These are phyloP conservation scores for Gambusia affinis DNA, from an alignment of 2,113 vertebrate genomes.

Conservation along the genomic window DNA sequence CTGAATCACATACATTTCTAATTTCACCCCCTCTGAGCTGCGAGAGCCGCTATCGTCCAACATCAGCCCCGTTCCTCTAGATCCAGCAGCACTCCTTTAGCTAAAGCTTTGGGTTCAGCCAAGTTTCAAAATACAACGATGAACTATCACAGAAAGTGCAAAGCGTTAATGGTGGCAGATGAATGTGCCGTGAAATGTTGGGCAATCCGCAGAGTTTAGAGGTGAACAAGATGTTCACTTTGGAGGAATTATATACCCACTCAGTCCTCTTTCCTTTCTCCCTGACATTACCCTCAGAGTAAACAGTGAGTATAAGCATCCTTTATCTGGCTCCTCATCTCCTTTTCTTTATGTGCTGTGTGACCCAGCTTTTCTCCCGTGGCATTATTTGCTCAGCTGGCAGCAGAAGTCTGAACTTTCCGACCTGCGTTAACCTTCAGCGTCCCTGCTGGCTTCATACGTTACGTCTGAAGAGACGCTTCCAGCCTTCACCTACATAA, in stretches of 20 bases:
- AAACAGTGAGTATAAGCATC: constrained; percentile 40
- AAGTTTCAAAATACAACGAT: constrained; percentile 13
- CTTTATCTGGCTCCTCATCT: constrained; percentile 35
- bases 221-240: neutral
- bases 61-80: constrained; percentile 13
- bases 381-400: constrained; percentile 78
- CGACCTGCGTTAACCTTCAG: neutral
- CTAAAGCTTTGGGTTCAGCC: constrained; percentile 8
- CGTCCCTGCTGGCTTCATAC: constrained; percentile 23
- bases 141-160: constrained; percentile 4
- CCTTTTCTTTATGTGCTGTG: constrained; percentile 39
- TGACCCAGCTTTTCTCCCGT: constrained; percentile 47
- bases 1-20: neutral
- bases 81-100: constrained; percentile 3
- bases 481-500: constrained; percentile 24
- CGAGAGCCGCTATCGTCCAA: constrained; percentile 5
- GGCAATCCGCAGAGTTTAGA: neutral
- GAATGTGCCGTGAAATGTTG: neutral
- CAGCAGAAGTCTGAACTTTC: constrained; percentile 32
- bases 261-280: constrained; percentile 10
- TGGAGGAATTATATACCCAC: constrained; percentile 8
- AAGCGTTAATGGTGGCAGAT: neutral
- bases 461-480: constrained; percentile 31
- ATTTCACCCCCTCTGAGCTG: constrained; percentile 8
- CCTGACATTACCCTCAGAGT: constrained; percentile 22